Conservation (phyloP, 2,797 vertebrate species). For the Scolopax rusticola region DNA sequence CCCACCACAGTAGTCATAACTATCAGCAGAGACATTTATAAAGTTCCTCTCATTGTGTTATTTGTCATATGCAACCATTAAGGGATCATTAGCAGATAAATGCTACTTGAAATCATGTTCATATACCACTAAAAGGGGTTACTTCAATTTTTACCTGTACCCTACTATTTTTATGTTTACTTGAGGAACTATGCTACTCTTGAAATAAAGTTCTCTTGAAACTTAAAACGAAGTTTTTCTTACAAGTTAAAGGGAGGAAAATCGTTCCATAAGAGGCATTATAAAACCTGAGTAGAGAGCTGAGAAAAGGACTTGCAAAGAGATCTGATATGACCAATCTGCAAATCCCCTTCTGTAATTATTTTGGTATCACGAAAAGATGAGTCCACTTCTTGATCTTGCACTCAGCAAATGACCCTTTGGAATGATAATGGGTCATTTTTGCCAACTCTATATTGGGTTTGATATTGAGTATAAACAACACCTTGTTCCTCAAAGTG, state of each 20-base stretch:
- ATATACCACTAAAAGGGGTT: not conserved
- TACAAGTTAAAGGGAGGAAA: not conserved
- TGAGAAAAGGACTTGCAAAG: not conserved
- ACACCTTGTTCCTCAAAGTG: not conserved
- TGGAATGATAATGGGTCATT: not conserved
- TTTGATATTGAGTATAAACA: not conserved
- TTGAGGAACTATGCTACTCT: not conserved
- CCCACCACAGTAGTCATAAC: slow-evolving; percentile 1
- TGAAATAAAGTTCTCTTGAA: not conserved
- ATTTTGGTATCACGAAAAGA: not conserved
- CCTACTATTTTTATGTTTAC: not conserved
- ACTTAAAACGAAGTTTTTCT: not conserved
- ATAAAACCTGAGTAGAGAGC: not conserved
- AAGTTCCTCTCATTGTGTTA: slow-evolving; percentile 1
- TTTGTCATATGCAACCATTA: slow-evolving; percentile 21
- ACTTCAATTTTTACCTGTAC: not conserved
- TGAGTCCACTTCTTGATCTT: not conserved
- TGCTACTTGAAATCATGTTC: not conserved
- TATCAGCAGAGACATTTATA: slow-evolving; percentile 12
- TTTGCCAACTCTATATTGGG: not conserved
- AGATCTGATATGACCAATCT: not conserved
- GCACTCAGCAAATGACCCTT: not conserved
- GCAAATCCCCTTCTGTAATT: not conserved
- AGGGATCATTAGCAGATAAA: slow-evolving; percentile 2
- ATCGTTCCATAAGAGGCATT: not conserved